Base-by-base conservation (phyloP, 2,797 vertebrate genomes). In the Myotis myotis region DNA sequence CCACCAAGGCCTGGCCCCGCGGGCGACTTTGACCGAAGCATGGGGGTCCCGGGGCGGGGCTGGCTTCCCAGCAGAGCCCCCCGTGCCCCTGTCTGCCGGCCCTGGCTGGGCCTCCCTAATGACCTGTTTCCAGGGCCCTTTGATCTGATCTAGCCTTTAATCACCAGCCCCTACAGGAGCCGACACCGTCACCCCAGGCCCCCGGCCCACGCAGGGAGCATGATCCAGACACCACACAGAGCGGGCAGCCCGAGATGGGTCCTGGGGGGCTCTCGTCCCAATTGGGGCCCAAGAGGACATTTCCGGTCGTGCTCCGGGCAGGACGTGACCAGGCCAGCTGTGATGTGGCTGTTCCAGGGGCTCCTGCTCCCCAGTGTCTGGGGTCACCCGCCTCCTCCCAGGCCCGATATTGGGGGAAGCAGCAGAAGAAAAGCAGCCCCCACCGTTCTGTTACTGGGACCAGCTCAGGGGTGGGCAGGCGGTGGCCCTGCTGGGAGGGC, bases 71-170 rank as follows among this genome's bases (percentile, higher is more conserved):
- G 30, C 74, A 81, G 82, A 80, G 8, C 60, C 49, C 57, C 71
- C 71, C 17, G 8, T 1, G 15, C 57, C 44, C 36, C 64, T 38
- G 3, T 10, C 20, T 75, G 44, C 36, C 51, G 0, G 49, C 55
- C 60, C 66, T 1, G 53, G 79, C 80, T 1, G 0, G 19, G 55
- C 81, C n/a, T 68, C 74, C 80, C 80, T 78, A 81, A 79, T 20
- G 79, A 82, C n/a, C 0, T 11, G 72, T 84, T 83, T 86, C 79
- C 19, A 53, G n/a, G 85, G 66, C 44, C 57, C 89, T 96, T 71
- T 71, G 92, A 94, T 91, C 83, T 51, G 47, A 93, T 89, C 79
- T 51, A 36, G 44, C 25, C 55, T 85, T 80, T 70, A 79, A 88
- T 7, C 68, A 49, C 89, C 33, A 25, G 5, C 60, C 83, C 62